These are phyloP conservation scores for Dromas ardeola DNA, from an alignment of 2,113 vertebrate genomes.

Conservation along the genomic window DNA sequence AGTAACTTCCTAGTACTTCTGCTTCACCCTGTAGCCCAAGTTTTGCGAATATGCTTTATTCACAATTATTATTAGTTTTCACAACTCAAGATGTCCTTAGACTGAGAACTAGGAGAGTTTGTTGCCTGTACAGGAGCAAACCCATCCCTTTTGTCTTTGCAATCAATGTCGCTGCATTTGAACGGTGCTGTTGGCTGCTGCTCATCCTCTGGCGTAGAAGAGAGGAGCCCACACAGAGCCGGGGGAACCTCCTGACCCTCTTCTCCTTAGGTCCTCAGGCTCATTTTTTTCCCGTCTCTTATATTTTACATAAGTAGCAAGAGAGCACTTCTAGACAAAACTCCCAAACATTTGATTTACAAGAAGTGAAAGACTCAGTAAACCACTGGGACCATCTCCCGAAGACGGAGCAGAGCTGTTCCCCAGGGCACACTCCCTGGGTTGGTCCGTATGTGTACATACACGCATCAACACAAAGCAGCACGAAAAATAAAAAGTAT, in stretches of 20 bases:
- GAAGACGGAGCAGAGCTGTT: rapidly evolving
- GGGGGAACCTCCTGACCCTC: neutral
- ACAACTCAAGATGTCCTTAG: neutral
- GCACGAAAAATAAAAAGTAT: neutral
- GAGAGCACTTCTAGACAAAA: neutral
- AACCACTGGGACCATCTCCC: neutral
- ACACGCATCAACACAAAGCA: neutral
- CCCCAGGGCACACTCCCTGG: rapidly evolving
- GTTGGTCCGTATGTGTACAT: rapidly evolving
- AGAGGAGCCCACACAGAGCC: neutral
- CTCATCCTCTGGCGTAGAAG: neutral
- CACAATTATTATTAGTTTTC: neutral
- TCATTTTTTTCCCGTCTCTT: neutral
- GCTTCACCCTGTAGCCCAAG: neutral
- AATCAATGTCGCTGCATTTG: neutral
- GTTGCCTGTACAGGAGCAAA: neutral
- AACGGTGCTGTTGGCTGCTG: neutral
- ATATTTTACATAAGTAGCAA: neutral
- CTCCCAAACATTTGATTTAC: neutral
- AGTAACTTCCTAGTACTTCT: neutral
- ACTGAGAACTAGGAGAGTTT: neutral
- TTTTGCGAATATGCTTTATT: neutral
- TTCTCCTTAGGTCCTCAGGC: neutral
- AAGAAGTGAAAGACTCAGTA: neutral
- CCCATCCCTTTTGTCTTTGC: neutral